A percentile compares a stretch with the other conserved stretches of the same genome.
phyloP scores from a whole-genome alignment of 2,888 invertebrate genomes.

The Drosophila greeni region DNA sequence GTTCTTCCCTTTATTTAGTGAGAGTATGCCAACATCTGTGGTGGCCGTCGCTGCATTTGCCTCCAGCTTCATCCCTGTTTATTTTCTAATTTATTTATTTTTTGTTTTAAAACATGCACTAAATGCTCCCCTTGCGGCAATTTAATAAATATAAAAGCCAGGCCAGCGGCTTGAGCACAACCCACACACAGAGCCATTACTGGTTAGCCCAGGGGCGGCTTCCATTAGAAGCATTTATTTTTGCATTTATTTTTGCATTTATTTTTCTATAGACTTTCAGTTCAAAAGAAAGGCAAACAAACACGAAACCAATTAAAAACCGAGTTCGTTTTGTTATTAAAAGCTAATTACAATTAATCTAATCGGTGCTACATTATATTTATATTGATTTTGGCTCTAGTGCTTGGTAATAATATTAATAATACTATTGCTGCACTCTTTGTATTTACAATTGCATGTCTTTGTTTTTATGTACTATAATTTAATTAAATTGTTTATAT shows the following conservation, averaged over 20 bases:
- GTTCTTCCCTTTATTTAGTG: constrained; percentile 9
- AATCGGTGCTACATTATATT: not conserved
- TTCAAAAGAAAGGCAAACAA: not conserved
- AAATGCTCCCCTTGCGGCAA: constrained; percentile 71
- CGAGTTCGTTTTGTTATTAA: not conserved
- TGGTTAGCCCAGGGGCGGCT: constrained; percentile 27
- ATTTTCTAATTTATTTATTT: constrained; percentile 4
- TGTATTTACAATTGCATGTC: not conserved
- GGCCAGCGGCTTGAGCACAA: constrained; percentile 43
- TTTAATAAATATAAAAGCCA: constrained; percentile 70
- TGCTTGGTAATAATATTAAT: no score
- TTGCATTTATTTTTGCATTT: no score
- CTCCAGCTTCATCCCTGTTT: not conserved
- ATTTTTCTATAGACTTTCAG: not conserved
- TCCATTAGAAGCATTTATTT: not conserved
- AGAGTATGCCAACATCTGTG: constrained; percentile 21
- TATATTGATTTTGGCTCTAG: no score
- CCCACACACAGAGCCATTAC: constrained; percentile 18
- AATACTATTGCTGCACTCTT: no score
- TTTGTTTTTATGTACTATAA: no score
- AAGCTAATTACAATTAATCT: not conserved
- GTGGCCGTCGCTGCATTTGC: not conserved
- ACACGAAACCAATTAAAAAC: not conserved
- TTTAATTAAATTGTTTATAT: no score
- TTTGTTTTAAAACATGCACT: constrained; percentile 66